phyloP scores from a whole-genome alignment of 2,888 invertebrate species.

The Phanerotoma sp. region DNA sequence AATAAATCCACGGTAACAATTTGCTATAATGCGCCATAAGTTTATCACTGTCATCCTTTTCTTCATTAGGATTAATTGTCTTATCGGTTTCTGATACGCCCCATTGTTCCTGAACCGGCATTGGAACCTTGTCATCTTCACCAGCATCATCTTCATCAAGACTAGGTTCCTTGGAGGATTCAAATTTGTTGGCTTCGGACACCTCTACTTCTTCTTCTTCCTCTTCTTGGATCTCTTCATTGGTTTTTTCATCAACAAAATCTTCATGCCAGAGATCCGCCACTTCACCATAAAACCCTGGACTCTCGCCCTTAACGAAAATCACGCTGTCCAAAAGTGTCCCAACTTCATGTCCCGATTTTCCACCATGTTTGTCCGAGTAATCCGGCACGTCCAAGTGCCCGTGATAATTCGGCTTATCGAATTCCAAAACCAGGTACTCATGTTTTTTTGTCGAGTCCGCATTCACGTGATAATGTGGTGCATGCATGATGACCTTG shows the following conservation, averaged over 20 bases:
- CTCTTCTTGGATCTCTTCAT: constrained; percentile 23
- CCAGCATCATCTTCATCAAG: no score
- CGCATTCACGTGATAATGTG: constrained; percentile 44
- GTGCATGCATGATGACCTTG: constrained; percentile 49
- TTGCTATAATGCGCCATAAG: constrained; percentile 50
- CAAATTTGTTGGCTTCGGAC: not conserved
- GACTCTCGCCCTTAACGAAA: constrained; percentile 43
- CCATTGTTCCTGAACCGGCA: not conserved
- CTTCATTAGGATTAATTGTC: constrained; percentile 30
- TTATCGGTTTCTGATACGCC: constrained; percentile 3
- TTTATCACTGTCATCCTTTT: constrained; percentile 43
- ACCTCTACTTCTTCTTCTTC: constrained; percentile 18
- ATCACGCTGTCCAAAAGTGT: constrained; percentile 28
- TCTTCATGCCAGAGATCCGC: constrained; percentile 43
- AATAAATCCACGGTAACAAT: constrained; percentile 50
- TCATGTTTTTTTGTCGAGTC: constrained; percentile 41
- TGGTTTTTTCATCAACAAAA: constrained; percentile 22
- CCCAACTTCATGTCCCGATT: constrained; percentile 17
- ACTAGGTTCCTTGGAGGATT: no score
- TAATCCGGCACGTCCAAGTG: constrained; percentile 36
- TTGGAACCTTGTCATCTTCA: no score
- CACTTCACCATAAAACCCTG: constrained; percentile 49
- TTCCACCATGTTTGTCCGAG: constrained; percentile 1
- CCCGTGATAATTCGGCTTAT: constrained; percentile 41
- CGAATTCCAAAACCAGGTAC: constrained; percentile 43